phyloP scores from a whole-genome alignment of 1,140 invertebrate species.

The Microplitis demolitor region DNA sequence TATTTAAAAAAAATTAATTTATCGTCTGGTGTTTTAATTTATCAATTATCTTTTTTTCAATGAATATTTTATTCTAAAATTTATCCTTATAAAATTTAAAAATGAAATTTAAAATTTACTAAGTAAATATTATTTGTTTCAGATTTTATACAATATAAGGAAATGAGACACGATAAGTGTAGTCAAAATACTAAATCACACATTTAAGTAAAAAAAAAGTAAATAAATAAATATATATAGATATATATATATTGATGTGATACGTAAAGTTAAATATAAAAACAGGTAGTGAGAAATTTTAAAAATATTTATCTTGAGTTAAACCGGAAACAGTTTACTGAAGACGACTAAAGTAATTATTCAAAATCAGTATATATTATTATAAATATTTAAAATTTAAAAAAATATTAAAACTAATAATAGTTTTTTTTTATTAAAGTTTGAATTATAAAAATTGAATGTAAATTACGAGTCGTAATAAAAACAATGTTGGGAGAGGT shows the following conservation, averaged over 20 bases:
- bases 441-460: background rate
- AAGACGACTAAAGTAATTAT: background rate
- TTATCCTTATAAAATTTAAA: too few species aligned
- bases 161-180: too few species aligned
- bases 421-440: background rate
- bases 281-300: background rate
- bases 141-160: too few species aligned
- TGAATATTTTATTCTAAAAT: too few species aligned
- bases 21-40: too few species aligned
- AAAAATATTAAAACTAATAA: background rate
- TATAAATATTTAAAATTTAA: background rate
- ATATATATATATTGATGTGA: background rate
- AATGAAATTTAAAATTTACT: too few species aligned
- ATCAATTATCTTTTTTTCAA: too few species aligned
- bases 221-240: too few species aligned
- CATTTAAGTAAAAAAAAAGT: too few species aligned
- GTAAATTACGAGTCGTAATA: background rate
- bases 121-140: too few species aligned
- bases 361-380: background rate
- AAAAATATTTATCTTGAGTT: background rate
- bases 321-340: background rate
- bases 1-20: too few species aligned
- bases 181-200: too few species aligned
- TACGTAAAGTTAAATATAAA: background rate
- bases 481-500: conserved; percentile 54